phyloP scores from a whole-genome alignment of 1,140 invertebrate species.

The Centruroides sculpturatus region DNA sequence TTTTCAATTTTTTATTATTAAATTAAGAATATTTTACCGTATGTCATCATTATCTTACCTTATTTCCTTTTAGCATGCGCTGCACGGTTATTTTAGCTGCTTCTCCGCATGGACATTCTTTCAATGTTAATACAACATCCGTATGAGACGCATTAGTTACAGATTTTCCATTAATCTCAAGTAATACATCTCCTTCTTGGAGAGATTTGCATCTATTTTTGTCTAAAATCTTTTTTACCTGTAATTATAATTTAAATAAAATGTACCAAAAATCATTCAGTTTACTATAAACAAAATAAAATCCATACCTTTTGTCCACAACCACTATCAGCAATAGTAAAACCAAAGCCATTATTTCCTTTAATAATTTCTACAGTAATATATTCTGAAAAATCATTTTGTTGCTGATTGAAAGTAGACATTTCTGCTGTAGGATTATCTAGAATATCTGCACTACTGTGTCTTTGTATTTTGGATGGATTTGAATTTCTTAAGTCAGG shows the following conservation, averaged over 20 bases:
- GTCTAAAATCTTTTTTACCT: conserved; percentile 89
- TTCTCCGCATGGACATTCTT: conserved; percentile 77
- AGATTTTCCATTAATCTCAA: conserved; percentile 79
- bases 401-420: conserved; percentile 19
- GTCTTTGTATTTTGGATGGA: conserved; percentile 23
- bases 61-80: conserved; percentile 39
- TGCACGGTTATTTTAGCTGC: conserved; percentile 77
- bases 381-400: conserved; percentile 26
- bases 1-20: no score
- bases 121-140: conserved; percentile 88
- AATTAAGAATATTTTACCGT: no score
- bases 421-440: conserved; percentile 23
- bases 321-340: conserved; percentile 95
- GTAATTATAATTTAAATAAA: neutral
- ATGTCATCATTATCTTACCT: no score
- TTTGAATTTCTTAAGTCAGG: conserved; percentile 31
- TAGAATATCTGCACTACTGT: conserved; percentile 43
- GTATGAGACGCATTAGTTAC: conserved; percentile 76
- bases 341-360: conserved; percentile 76
- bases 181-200: conserved; percentile 81
- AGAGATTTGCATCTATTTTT: conserved; percentile 68
- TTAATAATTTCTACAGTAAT: conserved; percentile 63
- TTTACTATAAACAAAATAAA: neutral
- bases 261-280: neutral
- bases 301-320: conserved; percentile 60